Base-by-base conservation (phyloP, 2,888 invertebrate species). In the Cantharis lateralis region DNA sequence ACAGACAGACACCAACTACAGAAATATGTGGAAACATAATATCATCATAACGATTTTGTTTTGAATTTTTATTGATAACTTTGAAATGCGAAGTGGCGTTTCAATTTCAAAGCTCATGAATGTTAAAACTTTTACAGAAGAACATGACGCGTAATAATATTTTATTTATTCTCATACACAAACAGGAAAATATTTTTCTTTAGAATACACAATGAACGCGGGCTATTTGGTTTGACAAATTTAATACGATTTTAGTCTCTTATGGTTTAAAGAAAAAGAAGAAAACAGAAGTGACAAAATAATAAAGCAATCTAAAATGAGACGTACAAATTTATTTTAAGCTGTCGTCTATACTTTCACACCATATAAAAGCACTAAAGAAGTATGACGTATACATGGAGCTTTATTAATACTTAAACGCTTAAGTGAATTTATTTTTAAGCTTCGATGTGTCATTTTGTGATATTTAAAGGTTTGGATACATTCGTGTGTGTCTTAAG, bases 31-130 rank as follows among this genome's bases (percentile, higher is more conserved):
- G 72, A 61, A 72, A 72, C 16, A 48, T 72, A 68, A 72, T 66
- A 72, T 62, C 68, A 70, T 63, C 48, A 69, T 69, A 74, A 48
- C 74, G 63, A 20, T 64, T 74, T 70, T 64, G 74, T 70, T 70
- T 64, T 32, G 74, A 64, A 70, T 70, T 74, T 70, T 74, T 74
- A 70, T 74, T 74, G 74, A 74, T 74, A 74, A 73, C 66, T 68
- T 70, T 28, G 71, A 74, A 74, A 73, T 69, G 70, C 74, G 72
- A 68, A 71, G 68, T 71, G 74, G 71, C 77, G 71, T 63, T 69
- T 72, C 77, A 72, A 74, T 77, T 77, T 75, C 74, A 66, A 70
- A 62, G 64, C 71, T 68, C 78, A 75, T 78, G 74, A 74, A 77
- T 77, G 74, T 71, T 74, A 78, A 75, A 78, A 72, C 20, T 66